Percentiles rank a stretch among this genome's conserved stretches.
Evolutionary conservation across 2,888 invertebrate species (phyloP).

Genomic region (Netelia virgata): DNA sequence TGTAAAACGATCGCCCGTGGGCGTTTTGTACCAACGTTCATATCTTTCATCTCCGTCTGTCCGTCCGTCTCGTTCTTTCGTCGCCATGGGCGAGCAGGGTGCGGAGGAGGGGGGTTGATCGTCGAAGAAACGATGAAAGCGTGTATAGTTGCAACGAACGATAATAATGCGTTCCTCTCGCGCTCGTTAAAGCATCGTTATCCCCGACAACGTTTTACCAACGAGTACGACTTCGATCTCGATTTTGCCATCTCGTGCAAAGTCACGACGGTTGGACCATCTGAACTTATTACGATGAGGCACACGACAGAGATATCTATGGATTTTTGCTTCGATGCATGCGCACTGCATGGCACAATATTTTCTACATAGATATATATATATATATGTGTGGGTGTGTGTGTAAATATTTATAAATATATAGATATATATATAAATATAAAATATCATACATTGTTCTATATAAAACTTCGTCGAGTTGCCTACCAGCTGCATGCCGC

Average conservation of each 20-base stretch:
- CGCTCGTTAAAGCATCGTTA: slow-evolving; percentile 64
- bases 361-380: not conserved
- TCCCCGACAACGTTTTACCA: slow-evolving; percentile 39
- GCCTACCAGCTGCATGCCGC: slow-evolving; percentile 8
- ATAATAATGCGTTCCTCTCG: slow-evolving; percentile 58
- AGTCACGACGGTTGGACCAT: slow-evolving; percentile 44
- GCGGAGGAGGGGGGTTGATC: slow-evolving; percentile 4
- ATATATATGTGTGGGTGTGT: too few relatives aligned
- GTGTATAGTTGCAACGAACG: slow-evolving; percentile 38
- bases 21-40: slow-evolving; percentile 40
- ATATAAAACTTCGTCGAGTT: slow-evolving; percentile 41
- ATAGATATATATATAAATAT: slow-evolving; percentile 2
- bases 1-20: slow-evolving; percentile 60
- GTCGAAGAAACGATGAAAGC: slow-evolving; percentile 23
- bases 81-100: not conserved
- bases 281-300: not conserved
- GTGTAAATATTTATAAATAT: slow-evolving; percentile 15
- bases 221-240: slow-evolving; percentile 36
- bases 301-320: not conserved
- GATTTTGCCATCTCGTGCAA: slow-evolving; percentile 31
- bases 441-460: not conserved
- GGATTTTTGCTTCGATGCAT: not conserved
- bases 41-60: slow-evolving; percentile 31
- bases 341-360: slow-evolving; percentile 18
- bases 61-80: slow-evolving; percentile 30